Base-by-base conservation (phyloP, 2,888 invertebrate genomes). In the Acanthosepion pharaonis region DNA sequence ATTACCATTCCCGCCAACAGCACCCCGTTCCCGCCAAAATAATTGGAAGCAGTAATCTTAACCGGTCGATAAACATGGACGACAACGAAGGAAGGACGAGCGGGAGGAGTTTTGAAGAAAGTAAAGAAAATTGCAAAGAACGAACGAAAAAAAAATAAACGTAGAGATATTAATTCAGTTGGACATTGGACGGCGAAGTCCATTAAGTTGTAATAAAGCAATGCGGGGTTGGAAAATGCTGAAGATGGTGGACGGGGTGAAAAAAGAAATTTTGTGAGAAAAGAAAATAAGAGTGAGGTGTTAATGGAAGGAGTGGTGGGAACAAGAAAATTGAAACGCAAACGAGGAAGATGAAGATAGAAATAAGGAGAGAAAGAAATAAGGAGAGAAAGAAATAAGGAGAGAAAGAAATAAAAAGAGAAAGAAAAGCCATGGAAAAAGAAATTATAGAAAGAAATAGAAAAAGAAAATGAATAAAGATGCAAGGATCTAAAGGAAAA, bases 11-110 rank as follows among this genome's bases (percentile, higher is more conserved):
- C n/a, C 78, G 33, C 78, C 78, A 78, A n/a, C 15, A n/a, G 1
- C n/a, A 5, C n/a, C 33, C 78, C n/a, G 18, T 15, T 33, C 78
- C 15, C 78, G 11, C 33, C 78, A 11, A 78, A 78, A 78, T 78
- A 78, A 59, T 59, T 59, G 59, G 59, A 59, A 59, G 59, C 59
- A 59, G 59, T 59, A 59, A 78, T 78, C 78, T 78, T 78, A n/a
- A 78, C 78, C 78, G 78, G 78, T 78, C 78, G 78, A 78, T 78
- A 78, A 78, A 78, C 78, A 78, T 78, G n/a, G 78, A 78, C n/a
- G 78, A 78, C 78, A 78, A 78, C 78, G n/a, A 78, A 78, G n/a
- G 78, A 78, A 78, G 78, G 78, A 78, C 78, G n/a, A 78, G 11
- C 78, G 11, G n/a, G 78, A 78, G 33, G n/a, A 78, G 78, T 78